A percentile compares a stretch with the other conserved stretches of the same genome.
Conservation (phyloP, 2,797 vertebrate species). For the Petrocephalus schoutedeni region DNA sequence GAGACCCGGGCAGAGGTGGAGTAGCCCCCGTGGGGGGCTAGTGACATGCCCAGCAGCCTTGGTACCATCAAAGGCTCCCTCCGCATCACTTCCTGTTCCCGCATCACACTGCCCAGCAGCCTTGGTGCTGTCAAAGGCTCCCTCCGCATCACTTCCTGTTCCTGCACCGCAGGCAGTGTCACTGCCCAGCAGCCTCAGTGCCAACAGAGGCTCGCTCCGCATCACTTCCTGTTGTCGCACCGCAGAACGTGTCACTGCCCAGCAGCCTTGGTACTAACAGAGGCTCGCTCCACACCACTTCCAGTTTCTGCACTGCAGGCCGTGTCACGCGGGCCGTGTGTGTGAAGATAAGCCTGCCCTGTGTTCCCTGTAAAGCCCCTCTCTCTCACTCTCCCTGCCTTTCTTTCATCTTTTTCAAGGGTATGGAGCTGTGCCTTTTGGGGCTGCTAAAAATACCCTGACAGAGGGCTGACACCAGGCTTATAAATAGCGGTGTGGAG, state of each 20-base stretch:
- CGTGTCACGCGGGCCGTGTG: background rate
- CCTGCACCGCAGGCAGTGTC: background rate
- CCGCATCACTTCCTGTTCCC: no score
- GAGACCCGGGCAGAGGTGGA: background rate
- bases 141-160: background rate
- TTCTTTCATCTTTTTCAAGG: slow-evolving; percentile 32
- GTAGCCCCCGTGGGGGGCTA: background rate
- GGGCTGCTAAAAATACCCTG: slow-evolving; percentile 46
- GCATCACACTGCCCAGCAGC: no score
- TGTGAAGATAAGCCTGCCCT: background rate
- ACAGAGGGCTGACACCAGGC: slow-evolving; percentile 37
- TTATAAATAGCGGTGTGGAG: slow-evolving; percentile 52
- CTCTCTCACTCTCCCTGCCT: background rate
- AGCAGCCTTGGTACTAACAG: background rate
- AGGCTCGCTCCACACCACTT: background rate
- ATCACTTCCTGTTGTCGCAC: background rate
- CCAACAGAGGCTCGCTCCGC: background rate
- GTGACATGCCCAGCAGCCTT: background rate
- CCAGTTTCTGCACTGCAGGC: background rate
- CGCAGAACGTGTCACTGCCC: background rate
- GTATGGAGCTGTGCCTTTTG: slow-evolving; percentile 37
- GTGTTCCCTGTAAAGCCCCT: background rate
- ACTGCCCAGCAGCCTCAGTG: background rate
- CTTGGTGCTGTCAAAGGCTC: no score
- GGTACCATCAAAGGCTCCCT: no score